Base-by-base conservation (phyloP, 2,113 vertebrate species). In the Chaetorhynchus papuensis region DNA sequence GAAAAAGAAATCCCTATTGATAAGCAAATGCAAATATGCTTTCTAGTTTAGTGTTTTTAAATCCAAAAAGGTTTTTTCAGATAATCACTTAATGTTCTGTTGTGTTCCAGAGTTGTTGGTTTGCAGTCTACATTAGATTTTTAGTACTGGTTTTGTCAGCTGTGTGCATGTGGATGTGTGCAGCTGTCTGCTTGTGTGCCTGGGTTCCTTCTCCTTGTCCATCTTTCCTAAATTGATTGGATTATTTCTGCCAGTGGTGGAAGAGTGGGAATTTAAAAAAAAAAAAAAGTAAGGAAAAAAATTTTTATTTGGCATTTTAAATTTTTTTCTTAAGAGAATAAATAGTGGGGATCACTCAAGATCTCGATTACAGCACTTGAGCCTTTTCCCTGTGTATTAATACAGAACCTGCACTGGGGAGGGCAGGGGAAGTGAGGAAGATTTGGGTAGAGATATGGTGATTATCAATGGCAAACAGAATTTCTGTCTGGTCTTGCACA, bases 371-470 rank as follows among this genome's bases (percentile, higher is more conserved):
- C 9, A 28, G 5, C 11, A 45, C 4, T 15, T 53, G 61, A 17
- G 7, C 3, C 4, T 63, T 90, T 45, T 8, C 6, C 5, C 15
- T 50, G 50, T 59, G 10, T 26, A 2, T 45, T 39, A 50, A 5
- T 42, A 27, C 60, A 80, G 10, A 89, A 59, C 21, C 9, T 83
- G 4, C 4, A 4, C 0, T n/a, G n/a, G 2, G 31, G 13, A 41
- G 7, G 17, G 33, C n/a, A 44, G 28, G 11, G 10, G 0, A 0
- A 56, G 10, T 1, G 31, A 76, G 45, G 22, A 65, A 44, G 54
- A 37, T 70, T 70, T 74, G 41, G 7, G 5, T 16, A 35, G 35
- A 72, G 8, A 22, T 15, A 3, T 1, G 15, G 5, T 64, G 20
- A 22, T 10, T 2, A 0, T 74, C 22, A 37, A 33, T 10, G 35